Base-by-base conservation (phyloP, 2,888 invertebrate species). In the Myathropa florea region DNA sequence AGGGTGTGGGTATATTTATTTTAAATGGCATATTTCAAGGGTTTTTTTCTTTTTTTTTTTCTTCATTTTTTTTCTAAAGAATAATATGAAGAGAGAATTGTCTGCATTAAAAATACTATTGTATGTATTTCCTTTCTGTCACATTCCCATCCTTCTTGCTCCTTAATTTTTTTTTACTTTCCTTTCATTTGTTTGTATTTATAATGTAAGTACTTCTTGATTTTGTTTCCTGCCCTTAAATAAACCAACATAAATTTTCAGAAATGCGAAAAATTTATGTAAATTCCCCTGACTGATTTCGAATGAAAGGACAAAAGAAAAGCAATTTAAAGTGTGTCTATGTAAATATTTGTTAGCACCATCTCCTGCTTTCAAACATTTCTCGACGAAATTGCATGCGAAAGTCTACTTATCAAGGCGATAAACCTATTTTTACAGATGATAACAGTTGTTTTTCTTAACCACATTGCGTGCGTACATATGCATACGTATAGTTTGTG, bases 11-110 rank as follows among this genome's bases (percentile, higher is more conserved):
- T 59, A 6, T 65, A 59, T 78, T 75, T 46, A 10, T 67, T 83
- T 73, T 83, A 67, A 83, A 83, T 83, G 72, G 46, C 67, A 67
- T 77, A 83, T 67, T 72, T 77, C 72, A 72, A 83, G 82, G 77
- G 70, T 77, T 76, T 60, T 77, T 77, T n/a, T n/a, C n/a, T n/a
- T n/a, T n/a, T n/a, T n/a, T 53, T 63, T 53, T 10, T 33, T 12
- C 33, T 33, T n/a, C n/a, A n/a, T n/a, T n/a, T 53, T 63, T 53
- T 10, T 33, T 12, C 33, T 33, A 33, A 33, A 2, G 26, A 36
- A 65, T 36, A 23, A 71, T 64, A 78, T 63, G 71, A 59, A 71
- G 24, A 61, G 53, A 72, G 60, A 72, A 65, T 39, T 70, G 39
- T 53, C 68, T 39, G 26, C 26, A 78, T 78, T 78, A 21, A 70